These are phyloP conservation scores for Pinna nobilis DNA, from an alignment of 1,140 invertebrate species.

Conservation along the genomic window DNA sequence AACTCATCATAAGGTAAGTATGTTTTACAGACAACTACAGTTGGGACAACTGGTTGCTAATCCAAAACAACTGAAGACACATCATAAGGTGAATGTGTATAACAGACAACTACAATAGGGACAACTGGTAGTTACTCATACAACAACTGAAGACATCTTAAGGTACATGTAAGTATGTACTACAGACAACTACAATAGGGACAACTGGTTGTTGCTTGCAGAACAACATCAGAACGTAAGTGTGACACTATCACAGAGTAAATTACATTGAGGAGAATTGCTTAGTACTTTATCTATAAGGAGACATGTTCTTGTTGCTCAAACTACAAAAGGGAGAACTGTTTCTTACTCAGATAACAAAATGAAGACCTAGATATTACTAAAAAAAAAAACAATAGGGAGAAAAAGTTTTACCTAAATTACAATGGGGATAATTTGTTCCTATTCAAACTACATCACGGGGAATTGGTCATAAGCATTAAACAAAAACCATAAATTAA, in stretches of 20 bases:
- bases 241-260: no score
- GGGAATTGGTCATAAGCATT: no score
- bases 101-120: constrained; percentile 87
- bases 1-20: constrained; percentile 83
- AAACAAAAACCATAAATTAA: no score
- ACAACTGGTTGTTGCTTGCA: constrained; percentile 85
- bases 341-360: constrained; percentile 82
- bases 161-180: constrained; percentile 87
- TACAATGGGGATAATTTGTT: no score
- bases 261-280: no score
- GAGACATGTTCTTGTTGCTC: no score
- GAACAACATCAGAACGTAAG: constrained; percentile 80
- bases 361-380: not conserved
- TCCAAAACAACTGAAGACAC: constrained; percentile 83
- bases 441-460: no score
- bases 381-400: not conserved
- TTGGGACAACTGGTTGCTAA: constrained; percentile 83
- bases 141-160: constrained; percentile 83
- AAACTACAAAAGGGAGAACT: constrained; percentile 86
- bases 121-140: constrained; percentile 86
- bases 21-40: constrained; percentile 92
- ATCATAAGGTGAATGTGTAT: constrained; percentile 77
- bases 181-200: constrained; percentile 87
- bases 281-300: no score
- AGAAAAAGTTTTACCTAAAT: no score